Percentiles rank a stretch among this genome's conserved stretches.
Conservation (phyloP, 1,140 invertebrate genomes). For the Drosophila ficusphila region DNA sequence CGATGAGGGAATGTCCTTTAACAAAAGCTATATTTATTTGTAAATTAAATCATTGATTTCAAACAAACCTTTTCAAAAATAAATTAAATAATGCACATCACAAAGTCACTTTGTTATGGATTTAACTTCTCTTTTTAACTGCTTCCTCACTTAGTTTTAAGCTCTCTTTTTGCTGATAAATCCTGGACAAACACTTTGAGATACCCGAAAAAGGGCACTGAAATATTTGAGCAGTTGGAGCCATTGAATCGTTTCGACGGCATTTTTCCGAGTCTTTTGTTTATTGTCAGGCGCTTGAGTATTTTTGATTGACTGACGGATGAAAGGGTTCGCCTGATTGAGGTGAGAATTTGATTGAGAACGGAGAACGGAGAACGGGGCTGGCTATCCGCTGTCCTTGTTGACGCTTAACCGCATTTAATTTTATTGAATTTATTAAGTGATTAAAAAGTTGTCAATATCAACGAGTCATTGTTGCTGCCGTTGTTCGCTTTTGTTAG, state of each 20-base stretch:
- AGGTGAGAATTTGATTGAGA: slow-evolving; percentile 1
- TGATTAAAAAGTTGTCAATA: slow-evolving; percentile 84
- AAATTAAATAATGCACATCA: too few relatives aligned
- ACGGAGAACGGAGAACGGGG: too few relatives aligned
- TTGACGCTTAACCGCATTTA: slow-evolving; percentile 82
- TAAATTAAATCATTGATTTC: too few relatives aligned
- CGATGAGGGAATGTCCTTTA: neutral
- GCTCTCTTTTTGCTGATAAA: neutral
- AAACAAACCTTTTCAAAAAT: too few relatives aligned
- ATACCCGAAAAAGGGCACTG: neutral
- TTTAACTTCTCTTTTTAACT: too few relatives aligned
- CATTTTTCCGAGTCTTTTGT: slow-evolving; percentile 51
- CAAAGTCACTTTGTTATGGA: too few relatives aligned
- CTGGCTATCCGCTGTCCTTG: slow-evolving; percentile 45
- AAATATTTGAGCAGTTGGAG: neutral
- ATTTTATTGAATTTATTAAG: slow-evolving; percentile 84
- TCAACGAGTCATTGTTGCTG: slow-evolving; percentile 62
- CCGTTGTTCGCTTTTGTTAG: slow-evolving; percentile 65
- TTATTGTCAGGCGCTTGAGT: slow-evolving; percentile 60
- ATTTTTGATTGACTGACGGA: slow-evolving; percentile 55
- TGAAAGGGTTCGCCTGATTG: slow-evolving; percentile 19
- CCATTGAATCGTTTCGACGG: slow-evolving; percentile 39
- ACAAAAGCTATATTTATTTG: neutral
- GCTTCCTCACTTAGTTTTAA: neutral
- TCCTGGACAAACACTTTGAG: neutral